Conservation (phyloP, 2,797 vertebrate species). For the Ibycter americanus region DNA sequence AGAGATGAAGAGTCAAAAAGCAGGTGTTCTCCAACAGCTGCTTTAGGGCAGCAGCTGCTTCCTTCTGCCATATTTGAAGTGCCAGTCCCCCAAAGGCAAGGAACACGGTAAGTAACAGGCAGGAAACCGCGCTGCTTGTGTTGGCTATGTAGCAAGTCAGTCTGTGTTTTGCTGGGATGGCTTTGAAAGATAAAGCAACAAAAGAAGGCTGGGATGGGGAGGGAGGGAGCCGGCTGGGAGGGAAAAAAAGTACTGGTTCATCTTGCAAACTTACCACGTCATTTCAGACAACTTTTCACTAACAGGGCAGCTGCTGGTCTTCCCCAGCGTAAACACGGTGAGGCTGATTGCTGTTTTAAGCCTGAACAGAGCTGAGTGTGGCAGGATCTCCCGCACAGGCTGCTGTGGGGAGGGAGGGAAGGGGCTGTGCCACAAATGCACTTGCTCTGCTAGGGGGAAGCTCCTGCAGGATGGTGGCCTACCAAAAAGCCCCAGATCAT, state of each 20-base stretch:
- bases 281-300: background rate
- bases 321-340: background rate
- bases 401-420: background rate
- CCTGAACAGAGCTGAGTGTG: background rate
- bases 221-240: accelerated
- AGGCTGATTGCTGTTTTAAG: background rate
- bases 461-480: background rate
- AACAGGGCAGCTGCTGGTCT: background rate
- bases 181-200: background rate
- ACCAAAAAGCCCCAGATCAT: background rate
- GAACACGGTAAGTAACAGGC: background rate
- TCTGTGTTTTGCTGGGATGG: background rate
- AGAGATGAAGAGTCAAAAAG: background rate
- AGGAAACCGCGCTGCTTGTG: background rate
- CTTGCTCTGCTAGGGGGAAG: background rate
- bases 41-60: background rate
- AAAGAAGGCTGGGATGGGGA: accelerated
- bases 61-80: background rate
- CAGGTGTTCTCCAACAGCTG: background rate
- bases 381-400: accelerated
- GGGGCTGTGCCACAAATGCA: background rate
- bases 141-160: background rate
- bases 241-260: background rate
- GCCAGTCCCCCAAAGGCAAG: background rate
- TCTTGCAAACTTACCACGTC: background rate